A percentile compares a stretch with the other conserved stretches of the same genome.
phyloP scores from a whole-genome alignment of 2,113 vertebrate genomes.

The Hassar affinis region DNA sequence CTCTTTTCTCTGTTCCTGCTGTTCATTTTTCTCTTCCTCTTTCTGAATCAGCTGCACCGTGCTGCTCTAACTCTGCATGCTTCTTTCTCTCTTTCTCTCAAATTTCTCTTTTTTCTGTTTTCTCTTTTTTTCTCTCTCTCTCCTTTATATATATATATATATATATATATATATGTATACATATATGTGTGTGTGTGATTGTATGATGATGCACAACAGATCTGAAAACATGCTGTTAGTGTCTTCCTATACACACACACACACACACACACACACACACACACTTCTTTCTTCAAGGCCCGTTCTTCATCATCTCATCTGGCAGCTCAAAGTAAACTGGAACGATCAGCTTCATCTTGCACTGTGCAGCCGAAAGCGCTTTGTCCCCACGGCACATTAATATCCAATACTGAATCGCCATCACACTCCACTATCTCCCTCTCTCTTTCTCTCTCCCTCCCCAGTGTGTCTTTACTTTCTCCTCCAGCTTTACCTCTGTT shows the following conservation, averaged over 20 bases:
- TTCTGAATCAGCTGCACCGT: neutral
- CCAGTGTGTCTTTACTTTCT: conserved; percentile 15
- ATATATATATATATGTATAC: too few relatives aligned
- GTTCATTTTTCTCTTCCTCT: neutral
- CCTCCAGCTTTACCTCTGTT: conserved; percentile 40
- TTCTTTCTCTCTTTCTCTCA: neutral
- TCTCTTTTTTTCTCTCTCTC: neutral
- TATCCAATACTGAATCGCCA: conserved; percentile 34
- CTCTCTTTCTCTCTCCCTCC: conserved; percentile 31
- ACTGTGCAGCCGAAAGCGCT: conserved; percentile 6
- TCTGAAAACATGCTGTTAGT: neutral
- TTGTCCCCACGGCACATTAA: conserved; percentile 30
- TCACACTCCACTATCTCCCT: conserved; percentile 46
- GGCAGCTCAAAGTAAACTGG: conserved; percentile 39
- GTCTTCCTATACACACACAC: neutral
- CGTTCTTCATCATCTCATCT: conserved; percentile 35
- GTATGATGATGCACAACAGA: neutral
- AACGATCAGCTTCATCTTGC: conserved; percentile 31
- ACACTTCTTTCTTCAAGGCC: conserved; percentile 23
- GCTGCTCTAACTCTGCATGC: neutral
- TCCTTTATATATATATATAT: too few relatives aligned
- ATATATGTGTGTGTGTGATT: neutral
- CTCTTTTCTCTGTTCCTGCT: neutral
- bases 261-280: conserved; percentile 4
- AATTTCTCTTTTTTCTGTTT: neutral